These are phyloP conservation scores for Urocynchramus pylzowi DNA, from an alignment of 2,113 vertebrate species.

Conservation along the genomic window DNA sequence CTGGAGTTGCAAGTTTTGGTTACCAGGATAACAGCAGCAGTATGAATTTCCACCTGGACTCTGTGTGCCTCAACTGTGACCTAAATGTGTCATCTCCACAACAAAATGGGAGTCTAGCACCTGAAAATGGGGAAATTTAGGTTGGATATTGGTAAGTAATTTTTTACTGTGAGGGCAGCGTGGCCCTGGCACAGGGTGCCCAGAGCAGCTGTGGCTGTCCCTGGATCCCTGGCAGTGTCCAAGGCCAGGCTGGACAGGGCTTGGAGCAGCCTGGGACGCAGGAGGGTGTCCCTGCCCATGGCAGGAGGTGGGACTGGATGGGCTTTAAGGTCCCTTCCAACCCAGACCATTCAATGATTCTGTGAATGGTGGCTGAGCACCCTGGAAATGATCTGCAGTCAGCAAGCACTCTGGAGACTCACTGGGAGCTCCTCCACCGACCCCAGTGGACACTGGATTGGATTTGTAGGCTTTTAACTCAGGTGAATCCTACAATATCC, in stretches of 20 bases:
- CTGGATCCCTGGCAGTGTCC: neutral
- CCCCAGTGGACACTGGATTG: neutral
- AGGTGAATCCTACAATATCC: neutral
- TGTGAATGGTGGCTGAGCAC: neutral
- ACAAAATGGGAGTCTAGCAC: neutral
- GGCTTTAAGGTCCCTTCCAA: neutral
- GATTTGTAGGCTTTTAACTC: neutral
- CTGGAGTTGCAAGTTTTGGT: neutral
- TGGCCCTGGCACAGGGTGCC: neutral
- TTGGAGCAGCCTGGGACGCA: neutral
- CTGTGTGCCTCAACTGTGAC: neutral
- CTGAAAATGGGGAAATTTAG: neutral
- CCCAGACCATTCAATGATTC: neutral
- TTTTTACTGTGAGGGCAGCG: neutral
- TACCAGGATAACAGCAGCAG: neutral
- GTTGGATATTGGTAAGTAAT: neutral
- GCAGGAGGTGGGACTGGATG: fast-evolving
- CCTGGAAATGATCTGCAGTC: neutral
- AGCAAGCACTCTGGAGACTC: neutral
- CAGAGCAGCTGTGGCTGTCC: neutral
- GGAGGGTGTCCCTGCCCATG: neutral
- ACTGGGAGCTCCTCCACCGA: neutral
- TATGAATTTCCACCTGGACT: neutral
- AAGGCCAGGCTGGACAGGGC: neutral
- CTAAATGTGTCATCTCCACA: neutral